Conservation (phyloP, 2,888 invertebrate genomes). For the Drymonia ruficornis region DNA sequence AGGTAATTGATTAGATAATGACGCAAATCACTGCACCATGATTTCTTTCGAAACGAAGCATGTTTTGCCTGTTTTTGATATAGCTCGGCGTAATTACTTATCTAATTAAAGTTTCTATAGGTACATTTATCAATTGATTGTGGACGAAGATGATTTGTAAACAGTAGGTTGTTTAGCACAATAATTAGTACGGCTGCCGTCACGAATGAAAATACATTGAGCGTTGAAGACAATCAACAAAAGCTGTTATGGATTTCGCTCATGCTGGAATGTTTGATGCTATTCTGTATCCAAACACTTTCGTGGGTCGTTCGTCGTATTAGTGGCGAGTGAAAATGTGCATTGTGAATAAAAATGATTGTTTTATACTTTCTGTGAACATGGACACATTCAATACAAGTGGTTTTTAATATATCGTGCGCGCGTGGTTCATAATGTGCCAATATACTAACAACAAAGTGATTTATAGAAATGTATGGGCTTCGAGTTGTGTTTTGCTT, state of each 20-base stretch:
- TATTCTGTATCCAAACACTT: constrained; percentile 44
- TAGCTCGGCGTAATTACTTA: not conserved
- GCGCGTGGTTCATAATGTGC: constrained; percentile 44
- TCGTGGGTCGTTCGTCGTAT: constrained; percentile 19
- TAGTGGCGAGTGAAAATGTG: constrained; percentile 15
- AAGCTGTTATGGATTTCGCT: constrained; percentile 67
- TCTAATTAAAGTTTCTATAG: constrained; percentile 7
- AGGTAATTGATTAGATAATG: constrained; percentile 32
- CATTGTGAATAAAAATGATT: constrained; percentile 13
- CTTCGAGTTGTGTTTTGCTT: constrained; percentile 31
- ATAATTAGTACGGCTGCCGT: constrained; percentile 54
- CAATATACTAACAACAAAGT: constrained; percentile 34
- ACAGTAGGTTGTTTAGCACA: constrained; percentile 69
- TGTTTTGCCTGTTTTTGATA: not conserved
- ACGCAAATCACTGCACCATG: constrained; percentile 21
- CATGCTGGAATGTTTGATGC: constrained; percentile 60
- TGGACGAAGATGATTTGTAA: constrained; percentile 74
- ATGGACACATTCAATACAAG: constrained; percentile 14
- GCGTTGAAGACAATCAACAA: constrained; percentile 64
- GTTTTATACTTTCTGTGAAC: constrained; percentile 3
- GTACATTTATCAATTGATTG: constrained; percentile 68
- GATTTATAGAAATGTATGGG: constrained; percentile 51
- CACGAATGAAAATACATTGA: constrained; percentile 63
- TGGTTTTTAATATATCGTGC: constrained; percentile 13
- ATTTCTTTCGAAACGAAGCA: not conserved